Base-by-base conservation (phyloP, 2,113 vertebrate species). In the Oryzias melastigma region DNA sequence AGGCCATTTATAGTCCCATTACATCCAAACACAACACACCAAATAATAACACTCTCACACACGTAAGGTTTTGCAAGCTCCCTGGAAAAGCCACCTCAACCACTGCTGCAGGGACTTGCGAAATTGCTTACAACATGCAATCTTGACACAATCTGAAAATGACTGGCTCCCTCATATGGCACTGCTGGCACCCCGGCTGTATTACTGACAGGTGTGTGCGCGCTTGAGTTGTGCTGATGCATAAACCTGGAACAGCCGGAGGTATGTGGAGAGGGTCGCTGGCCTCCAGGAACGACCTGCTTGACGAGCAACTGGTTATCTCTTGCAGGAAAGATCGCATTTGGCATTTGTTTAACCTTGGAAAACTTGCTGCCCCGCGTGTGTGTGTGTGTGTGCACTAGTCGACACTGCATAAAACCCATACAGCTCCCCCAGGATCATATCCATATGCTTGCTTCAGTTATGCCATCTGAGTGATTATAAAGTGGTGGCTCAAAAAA, bases 341-440 rank as follows among this genome's bases (percentile, higher is more conserved):
- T 84, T 84, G 75, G 58, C 77, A 65, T 88, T 86, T 87, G 84
- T 88, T 85, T 88, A 86, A 88, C 88, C 86, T 90, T 90, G 86
- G 75, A 52, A 84, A 79, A 81, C 73, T 70, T 52, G 20, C 62
- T 2, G 43, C 35, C 45, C 55, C 51, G 20, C 60, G 42, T 67
- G 49, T 35, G 22, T 25, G 50, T 66, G 29, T 44, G 20, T 57
- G 54, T 41, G 42, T 42, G 40, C 50, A 46, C 25, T 43, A 14
- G 52, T 56, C 61, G 24, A 57, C 44, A 48, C 66, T 69, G 75
- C 68, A 84, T 81, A 79, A 82, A 72, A 84, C 55, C 60, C 52
- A 27, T 61, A 66, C 62, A 57, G 62, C 71, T 87, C 86, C 84
- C 85, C 54, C 56, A 75, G 82, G 84, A 86, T 80, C 70, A 65